Evolutionary conservation across 2,888 invertebrate genomes (phyloP), one percentile per base, ranked within the genome.

Genomic region (Pycnomerus fuliginosus): DNA sequence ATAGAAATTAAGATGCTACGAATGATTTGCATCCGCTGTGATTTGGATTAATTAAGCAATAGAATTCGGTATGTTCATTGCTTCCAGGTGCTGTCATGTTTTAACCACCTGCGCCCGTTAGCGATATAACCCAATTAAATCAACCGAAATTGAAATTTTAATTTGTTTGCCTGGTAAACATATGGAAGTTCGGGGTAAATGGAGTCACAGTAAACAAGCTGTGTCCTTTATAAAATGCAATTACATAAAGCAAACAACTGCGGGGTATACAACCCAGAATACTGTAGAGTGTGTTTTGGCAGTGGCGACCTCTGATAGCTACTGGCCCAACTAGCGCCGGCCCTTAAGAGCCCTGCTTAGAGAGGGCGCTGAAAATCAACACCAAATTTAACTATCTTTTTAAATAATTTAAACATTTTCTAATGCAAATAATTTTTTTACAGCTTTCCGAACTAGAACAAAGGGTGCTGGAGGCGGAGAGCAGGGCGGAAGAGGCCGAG

Each of bases 371-470:
- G n/a, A n/a, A n/a, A n/a, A n/a, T n/a, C n/a, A n/a, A 25, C 32
- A 31, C 16, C 23, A 13, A 32, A 43, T 31, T 25, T 27, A n/a
- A 8, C n/a, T 11, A 1, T 29, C 12, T 24, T 30, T 43, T 23
- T 16, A 8, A 10, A 8, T 23, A 34, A 16, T 2, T 29, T 32
- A 1, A 8, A 36, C 20, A 20, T 28, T 27, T 13, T 34, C 8
- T 20, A 20, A 5, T 20, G 5, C n/a, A n/a, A n/a, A 7, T 20
- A 8, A 8, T 75, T 67, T 70, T 70, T 63, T 86, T 85, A 52
- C 82, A 94, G 93, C 85, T 94, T 76, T 88, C 91, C 73, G 93
- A 94, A 79, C 80, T 94, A 76, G 93, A 94, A 75, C 90, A 90
- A 71, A 83, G 92, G 65, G 91, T 92, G 70, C 80, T 90, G 74